phyloP scores from a whole-genome alignment of 2,113 vertebrate species.

The mouse (Mus musculus) region DNA sequence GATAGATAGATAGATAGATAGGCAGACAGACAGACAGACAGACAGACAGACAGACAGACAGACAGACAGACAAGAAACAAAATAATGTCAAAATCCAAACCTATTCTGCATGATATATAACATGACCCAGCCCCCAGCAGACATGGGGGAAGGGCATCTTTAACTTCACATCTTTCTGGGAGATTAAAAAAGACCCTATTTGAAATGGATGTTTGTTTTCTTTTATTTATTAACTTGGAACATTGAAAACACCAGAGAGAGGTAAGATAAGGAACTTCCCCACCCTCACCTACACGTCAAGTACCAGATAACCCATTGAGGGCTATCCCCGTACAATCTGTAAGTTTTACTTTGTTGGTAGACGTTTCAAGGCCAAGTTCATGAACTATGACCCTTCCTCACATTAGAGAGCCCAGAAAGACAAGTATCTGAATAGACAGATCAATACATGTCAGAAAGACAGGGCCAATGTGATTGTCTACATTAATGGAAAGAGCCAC shows the following conservation, averaged over 20 bases:
- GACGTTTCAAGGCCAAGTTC: neutral
- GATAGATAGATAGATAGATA: too few relatives aligned
- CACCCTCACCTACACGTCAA: too few relatives aligned
- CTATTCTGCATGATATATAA: neutral
- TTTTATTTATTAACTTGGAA: neutral
- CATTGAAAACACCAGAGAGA: neutral
- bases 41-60: too few relatives aligned
- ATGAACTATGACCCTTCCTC: neutral
- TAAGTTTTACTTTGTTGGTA: fast-evolving
- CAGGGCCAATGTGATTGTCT: neutral
- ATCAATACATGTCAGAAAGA: neutral
- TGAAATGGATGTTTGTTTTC: neutral
- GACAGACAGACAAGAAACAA: neutral
- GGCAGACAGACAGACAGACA: too few relatives aligned
- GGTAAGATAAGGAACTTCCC: fast-evolving
- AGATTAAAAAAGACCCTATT: neutral
- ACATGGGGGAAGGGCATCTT: too few relatives aligned
- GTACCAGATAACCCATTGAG: neutral
- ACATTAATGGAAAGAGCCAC: neutral
- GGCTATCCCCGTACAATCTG: too few relatives aligned
- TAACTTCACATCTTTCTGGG: neutral
- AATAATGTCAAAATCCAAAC: neutral
- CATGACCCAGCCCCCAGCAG: neutral
- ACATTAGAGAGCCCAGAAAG: neutral
- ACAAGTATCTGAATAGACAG: neutral